These are phyloP conservation scores for Tinamus major DNA, from an alignment of 2,797 vertebrate genomes.

Conservation along the genomic window DNA sequence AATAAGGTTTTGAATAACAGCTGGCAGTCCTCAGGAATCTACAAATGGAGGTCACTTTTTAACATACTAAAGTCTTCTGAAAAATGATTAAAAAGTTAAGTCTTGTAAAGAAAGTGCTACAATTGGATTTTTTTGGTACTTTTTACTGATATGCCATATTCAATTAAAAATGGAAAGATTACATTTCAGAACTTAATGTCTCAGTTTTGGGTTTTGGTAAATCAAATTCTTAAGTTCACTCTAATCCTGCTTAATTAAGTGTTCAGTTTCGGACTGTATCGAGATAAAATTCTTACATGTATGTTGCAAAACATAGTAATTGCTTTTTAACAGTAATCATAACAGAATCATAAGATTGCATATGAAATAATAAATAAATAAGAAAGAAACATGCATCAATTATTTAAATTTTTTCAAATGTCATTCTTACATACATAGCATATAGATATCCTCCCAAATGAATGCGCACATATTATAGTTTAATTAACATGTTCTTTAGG, in stretches of 20 bases:
- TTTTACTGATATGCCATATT: not conserved
- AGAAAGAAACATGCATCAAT: not conserved
- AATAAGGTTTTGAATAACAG: not conserved
- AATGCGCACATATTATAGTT: too few relatives aligned
- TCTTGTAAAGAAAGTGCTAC: fast-evolving
- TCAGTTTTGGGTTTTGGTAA: not conserved
- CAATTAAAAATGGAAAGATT: not conserved
- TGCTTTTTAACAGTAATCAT: fast-evolving
- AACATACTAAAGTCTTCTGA: not conserved
- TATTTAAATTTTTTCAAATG: fast-evolving
- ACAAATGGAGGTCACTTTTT: not conserved
- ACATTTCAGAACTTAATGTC: not conserved
- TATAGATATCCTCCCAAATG: fast-evolving
- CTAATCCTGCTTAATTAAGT: not conserved
- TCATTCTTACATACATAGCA: not conserved
- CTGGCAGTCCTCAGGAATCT: not conserved
- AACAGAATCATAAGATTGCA: not conserved
- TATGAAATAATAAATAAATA: not conserved
- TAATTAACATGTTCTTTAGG: not conserved
- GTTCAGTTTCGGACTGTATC: not conserved
- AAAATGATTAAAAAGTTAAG: not conserved
- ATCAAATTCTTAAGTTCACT: not conserved
- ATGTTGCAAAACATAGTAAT: not conserved
- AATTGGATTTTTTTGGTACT: not conserved
- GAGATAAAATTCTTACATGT: not conserved